Conservation (phyloP, 2,888 invertebrate species). For the Torymus tubicola region DNA sequence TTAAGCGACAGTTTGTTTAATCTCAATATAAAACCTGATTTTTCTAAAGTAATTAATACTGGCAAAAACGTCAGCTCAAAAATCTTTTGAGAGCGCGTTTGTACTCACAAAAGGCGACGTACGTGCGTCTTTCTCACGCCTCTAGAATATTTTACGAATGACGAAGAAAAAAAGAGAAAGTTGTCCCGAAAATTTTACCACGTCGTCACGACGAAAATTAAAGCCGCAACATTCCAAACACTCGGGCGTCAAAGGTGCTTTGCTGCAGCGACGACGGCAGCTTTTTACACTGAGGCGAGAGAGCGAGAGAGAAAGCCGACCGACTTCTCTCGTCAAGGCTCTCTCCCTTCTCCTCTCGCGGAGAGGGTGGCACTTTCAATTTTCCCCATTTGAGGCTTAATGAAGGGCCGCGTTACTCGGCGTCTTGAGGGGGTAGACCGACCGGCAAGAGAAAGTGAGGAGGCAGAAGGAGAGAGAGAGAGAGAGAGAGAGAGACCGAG, state of each 20-base stretch:
- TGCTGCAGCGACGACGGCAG: neutral
- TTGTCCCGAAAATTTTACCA: neutral
- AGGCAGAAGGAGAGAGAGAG: neutral
- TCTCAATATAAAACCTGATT: too few species aligned
- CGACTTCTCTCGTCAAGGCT: conserved; percentile 25
- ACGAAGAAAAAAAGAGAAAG: neutral
- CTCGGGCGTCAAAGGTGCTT: neutral
- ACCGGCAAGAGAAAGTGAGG: neutral
- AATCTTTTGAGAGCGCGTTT: too few species aligned
- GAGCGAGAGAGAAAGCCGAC: conserved; percentile 1
- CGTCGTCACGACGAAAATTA: neutral
- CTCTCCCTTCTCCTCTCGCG: conserved; percentile 9
- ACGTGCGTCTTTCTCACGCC: too few species aligned
- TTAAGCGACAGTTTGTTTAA: too few species aligned
- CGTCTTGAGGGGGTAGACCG: neutral
- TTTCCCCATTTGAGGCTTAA: conserved; percentile 69
- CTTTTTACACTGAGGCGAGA: neutral
- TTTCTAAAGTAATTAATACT: too few species aligned
- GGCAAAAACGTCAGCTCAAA: too few species aligned
- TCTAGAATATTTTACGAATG: too few species aligned
- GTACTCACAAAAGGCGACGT: too few species aligned
- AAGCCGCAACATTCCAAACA: neutral
- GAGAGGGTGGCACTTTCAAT: conserved; percentile 67
- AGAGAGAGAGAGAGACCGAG: neutral
- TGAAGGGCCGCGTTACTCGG: conserved; percentile 64